phyloP scores from a whole-genome alignment of 1,140 invertebrate species.

The Chrysoperla carnea region DNA sequence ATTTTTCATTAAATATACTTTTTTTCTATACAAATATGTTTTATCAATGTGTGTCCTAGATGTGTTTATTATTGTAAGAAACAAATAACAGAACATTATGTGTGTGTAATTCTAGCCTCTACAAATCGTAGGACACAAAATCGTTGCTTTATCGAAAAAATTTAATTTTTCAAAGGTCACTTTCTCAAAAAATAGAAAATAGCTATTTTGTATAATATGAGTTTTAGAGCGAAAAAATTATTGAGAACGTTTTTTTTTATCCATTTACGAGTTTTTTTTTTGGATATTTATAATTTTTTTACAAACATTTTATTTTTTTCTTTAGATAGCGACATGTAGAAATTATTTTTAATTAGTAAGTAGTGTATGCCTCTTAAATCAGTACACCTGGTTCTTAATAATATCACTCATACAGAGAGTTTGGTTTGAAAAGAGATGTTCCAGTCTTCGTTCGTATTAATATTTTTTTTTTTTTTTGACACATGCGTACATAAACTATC shows the following conservation, averaged over 20 bases:
- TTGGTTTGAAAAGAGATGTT: too few relatives aligned
- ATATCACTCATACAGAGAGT: too few relatives aligned
- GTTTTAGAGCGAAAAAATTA: too few relatives aligned
- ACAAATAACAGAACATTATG: conserved; percentile 3
- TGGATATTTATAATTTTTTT: conserved; percentile 9
- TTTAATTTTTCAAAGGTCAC: conserved; percentile 21
- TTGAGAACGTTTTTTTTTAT: conserved; percentile 7
- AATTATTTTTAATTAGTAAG: too few relatives aligned
- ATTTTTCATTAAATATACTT: too few relatives aligned
- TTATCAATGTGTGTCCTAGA: background rate
- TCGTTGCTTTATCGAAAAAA: conserved; percentile 21
- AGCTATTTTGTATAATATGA: too few relatives aligned
- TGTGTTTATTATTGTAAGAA: background rate
- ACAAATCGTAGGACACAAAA: conserved; percentile 7
- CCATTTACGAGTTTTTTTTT: conserved; percentile 7
- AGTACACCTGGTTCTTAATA: too few relatives aligned
- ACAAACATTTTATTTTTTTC: conserved; percentile 9
- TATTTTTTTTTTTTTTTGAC: too few relatives aligned
- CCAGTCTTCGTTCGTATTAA: too few relatives aligned
- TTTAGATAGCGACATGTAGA: too few relatives aligned
- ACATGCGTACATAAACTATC: too few relatives aligned
- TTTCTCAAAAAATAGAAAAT: conserved; percentile 20
- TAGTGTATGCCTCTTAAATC: too few relatives aligned
- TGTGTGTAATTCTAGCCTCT: background rate
- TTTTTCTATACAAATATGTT: background rate